Percentiles rank a stretch among this genome's conserved stretches.
Evolutionary conservation across 2,888 invertebrate species (phyloP).

Genomic region (Sphinx pinastri): DNA sequence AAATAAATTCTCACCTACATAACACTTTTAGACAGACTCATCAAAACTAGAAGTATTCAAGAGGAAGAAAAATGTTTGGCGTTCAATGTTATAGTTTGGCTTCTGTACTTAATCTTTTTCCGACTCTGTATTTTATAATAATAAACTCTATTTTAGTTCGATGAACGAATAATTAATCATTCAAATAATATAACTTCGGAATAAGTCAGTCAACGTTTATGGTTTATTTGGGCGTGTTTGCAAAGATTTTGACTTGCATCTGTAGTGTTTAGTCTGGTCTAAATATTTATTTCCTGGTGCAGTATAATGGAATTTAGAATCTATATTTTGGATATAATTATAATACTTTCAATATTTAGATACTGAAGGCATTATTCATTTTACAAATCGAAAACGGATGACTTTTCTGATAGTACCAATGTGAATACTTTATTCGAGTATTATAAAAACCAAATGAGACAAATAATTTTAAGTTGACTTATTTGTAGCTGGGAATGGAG

Average conservation of each 20-base stretch:
- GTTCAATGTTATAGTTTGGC: background rate
- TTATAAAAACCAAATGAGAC: too few relatives aligned
- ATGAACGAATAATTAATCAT: conserved; percentile 24
- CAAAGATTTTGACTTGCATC: background rate
- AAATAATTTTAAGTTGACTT: too few relatives aligned
- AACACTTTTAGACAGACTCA: background rate
- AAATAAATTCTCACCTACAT: background rate
- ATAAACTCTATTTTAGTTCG: conserved; percentile 32
- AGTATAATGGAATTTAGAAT: background rate
- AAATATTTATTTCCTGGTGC: background rate
- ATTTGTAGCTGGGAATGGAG: too few relatives aligned
- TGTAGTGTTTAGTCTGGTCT: conserved; percentile 13
- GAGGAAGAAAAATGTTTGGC: conserved; percentile 5
- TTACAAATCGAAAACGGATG: too few relatives aligned
- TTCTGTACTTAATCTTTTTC: conserved; percentile 26
- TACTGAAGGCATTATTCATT: too few relatives aligned
- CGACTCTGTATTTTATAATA: conserved; percentile 29
- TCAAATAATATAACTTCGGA: conserved; percentile 19
- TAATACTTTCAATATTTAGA: too few relatives aligned
- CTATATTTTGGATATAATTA: too few relatives aligned
- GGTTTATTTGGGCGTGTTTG: conserved; percentile 1
- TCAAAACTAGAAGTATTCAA: background rate
- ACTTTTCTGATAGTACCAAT: too few relatives aligned
- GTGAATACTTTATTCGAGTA: too few relatives aligned
- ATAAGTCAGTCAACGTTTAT: conserved; percentile 17